phyloP scores from a whole-genome alignment of 2,888 invertebrate species.

The Branchinecta sandiegonensis region DNA sequence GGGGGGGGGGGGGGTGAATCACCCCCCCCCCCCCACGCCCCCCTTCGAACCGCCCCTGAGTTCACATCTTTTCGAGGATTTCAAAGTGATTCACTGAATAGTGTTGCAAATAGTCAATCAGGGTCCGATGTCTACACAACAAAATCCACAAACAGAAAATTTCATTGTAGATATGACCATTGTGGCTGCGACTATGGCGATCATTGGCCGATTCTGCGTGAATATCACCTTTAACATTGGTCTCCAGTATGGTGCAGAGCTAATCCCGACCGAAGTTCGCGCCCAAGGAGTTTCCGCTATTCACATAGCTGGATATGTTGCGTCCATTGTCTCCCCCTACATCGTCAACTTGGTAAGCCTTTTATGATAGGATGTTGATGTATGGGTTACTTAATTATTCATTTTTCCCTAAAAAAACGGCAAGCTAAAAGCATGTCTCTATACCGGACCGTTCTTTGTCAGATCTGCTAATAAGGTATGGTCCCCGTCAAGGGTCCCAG shows the following conservation, averaged over 20 bases:
- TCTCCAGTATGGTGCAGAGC: conserved; percentile 72
- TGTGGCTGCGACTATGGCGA: conserved; percentile 53
- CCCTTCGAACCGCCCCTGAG: too few species aligned
- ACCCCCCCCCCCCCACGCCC: too few species aligned
- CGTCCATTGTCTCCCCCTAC: conserved; percentile 44
- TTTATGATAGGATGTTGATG: background rate
- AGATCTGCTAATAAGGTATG: too few species aligned
- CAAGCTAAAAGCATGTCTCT: too few species aligned
- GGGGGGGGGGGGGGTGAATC: too few species aligned
- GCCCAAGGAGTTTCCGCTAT: conserved; percentile 61
- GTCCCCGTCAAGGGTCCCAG: too few species aligned
- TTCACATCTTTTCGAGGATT: too few species aligned
- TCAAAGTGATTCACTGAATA: too few species aligned
- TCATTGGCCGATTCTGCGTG: conserved; percentile 66
- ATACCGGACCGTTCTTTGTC: too few species aligned
- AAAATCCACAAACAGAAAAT: background rate
- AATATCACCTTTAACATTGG: conserved; percentile 83
- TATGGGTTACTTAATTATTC: background rate
- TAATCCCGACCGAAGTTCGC: conserved; percentile 69
- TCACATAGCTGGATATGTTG: conserved; percentile 31
- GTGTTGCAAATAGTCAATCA: too few species aligned
- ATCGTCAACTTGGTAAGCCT: conserved; percentile 59
- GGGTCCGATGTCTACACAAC: background rate
- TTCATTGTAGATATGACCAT: conserved; percentile 21
- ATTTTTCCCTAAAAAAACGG: too few species aligned